Evolutionary conservation across 1,140 invertebrate species (phyloP).

Genomic region (Eumaeus atala): DNA sequence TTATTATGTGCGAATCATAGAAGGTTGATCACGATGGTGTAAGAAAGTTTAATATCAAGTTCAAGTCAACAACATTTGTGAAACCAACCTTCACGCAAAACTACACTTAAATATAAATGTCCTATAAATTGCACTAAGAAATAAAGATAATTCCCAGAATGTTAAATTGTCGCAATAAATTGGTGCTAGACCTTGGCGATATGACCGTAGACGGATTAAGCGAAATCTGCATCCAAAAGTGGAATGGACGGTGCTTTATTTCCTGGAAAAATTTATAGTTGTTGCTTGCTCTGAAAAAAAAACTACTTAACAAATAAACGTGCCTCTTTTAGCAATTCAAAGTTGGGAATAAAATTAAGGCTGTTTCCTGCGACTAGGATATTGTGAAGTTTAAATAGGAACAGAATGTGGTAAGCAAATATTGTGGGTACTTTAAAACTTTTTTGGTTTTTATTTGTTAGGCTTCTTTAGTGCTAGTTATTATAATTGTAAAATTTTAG

Average conservation of each 20-base stretch:
- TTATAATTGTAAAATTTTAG: too few species aligned
- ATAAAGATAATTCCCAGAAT: slow-evolving; percentile 20
- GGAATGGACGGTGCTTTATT: slow-evolving; percentile 1
- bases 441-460: too few species aligned
- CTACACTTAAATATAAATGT: slow-evolving; percentile 6
- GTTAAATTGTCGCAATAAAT: slow-evolving; percentile 28
- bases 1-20: too few species aligned
- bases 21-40: too few species aligned
- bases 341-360: too few species aligned
- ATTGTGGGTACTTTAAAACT: too few species aligned
- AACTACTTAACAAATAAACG: neutral
- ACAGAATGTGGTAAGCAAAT: too few species aligned
- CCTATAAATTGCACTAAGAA: slow-evolving; percentile 20
- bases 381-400: too few species aligned
- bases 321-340: neutral
- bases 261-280: neutral
- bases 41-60: too few species aligned
- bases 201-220: slow-evolving; percentile 17
- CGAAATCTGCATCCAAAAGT: slow-evolving; percentile 22
- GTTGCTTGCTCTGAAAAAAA: neutral
- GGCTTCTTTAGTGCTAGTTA: too few species aligned
- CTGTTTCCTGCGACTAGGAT: too few species aligned
- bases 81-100: neutral
- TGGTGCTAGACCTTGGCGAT: slow-evolving; percentile 23
- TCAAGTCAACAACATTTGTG: too few species aligned